Conservation (phyloP, 2,113 vertebrate species). For the Dascyllus trimaculatus region DNA sequence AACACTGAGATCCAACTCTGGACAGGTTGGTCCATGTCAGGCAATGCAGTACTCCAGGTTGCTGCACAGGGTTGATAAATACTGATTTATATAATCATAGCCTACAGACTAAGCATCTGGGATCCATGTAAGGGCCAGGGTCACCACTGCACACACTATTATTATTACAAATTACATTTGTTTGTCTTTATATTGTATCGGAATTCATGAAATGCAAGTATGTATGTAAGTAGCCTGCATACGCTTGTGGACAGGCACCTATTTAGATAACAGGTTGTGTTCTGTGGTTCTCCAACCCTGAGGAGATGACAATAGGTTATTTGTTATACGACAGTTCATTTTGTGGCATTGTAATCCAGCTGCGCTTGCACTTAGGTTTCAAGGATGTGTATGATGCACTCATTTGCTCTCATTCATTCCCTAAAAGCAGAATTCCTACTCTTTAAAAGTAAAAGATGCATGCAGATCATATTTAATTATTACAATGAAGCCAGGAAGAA, state of each 20-base stretch:
- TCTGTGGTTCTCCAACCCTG: background rate
- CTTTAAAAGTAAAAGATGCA: no score
- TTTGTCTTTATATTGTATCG: background rate
- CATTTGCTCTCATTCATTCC: background rate
- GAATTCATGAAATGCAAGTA: background rate
- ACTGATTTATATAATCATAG: constrained; percentile 1
- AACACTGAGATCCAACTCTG: background rate
- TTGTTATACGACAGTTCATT: background rate
- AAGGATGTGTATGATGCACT: constrained; percentile 8
- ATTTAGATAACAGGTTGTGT: background rate
- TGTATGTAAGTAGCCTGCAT: background rate
- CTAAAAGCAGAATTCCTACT: background rate
- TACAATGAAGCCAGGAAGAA: background rate
- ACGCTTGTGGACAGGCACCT: background rate
- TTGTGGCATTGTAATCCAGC: constrained; percentile 1
- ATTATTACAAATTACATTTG: background rate
- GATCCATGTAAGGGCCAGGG: background rate
- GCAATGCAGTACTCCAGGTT: background rate
- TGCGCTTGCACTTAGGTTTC: constrained; percentile 2
- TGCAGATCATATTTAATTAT: background rate
- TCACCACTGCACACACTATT: background rate
- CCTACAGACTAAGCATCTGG: constrained; percentile 1
- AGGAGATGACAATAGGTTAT: background rate
- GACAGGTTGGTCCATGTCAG: constrained; percentile 4
- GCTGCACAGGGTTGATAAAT: background rate